Evolutionary conservation across 2,888 invertebrate species (phyloP).

Genomic region (Xestia c-nigrum): DNA sequence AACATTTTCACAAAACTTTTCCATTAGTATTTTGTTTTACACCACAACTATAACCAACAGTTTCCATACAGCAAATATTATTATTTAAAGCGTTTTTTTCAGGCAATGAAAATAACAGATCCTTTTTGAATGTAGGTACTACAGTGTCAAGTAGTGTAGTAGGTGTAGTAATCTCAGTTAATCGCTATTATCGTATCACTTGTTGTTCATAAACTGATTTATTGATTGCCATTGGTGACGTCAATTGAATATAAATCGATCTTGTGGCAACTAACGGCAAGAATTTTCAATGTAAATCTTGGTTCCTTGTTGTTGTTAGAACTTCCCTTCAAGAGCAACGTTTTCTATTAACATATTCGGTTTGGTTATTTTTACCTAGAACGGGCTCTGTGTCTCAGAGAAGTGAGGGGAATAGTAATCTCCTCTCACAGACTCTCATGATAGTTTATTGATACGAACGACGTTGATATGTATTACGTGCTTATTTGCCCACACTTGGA

Average conservation of each 20-base stretch:
- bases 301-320: not conserved
- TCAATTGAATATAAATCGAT: not conserved
- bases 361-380: conserved; percentile 1
- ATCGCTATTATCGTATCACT: not conserved
- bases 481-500: not conserved
- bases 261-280: not conserved
- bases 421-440: not conserved
- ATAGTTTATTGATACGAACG: not conserved
- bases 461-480: not conserved
- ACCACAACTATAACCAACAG: not conserved
- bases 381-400: not conserved
- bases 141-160: not conserved
- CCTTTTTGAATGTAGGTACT: too few relatives aligned
- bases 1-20: not conserved
- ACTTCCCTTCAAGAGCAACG: too few relatives aligned
- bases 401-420: not conserved
- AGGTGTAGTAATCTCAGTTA: not conserved
- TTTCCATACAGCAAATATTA: not conserved
- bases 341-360: not conserved
- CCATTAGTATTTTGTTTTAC: not conserved
- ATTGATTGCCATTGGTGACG: not conserved
- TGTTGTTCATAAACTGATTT: not conserved
- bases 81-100: too few relatives aligned
- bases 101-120: too few relatives aligned
- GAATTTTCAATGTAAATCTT: not conserved